Percentiles rank a stretch among this genome's conserved stretches.
Conservation (phyloP, 2,888 invertebrate species). For the Cantharis rufa region DNA sequence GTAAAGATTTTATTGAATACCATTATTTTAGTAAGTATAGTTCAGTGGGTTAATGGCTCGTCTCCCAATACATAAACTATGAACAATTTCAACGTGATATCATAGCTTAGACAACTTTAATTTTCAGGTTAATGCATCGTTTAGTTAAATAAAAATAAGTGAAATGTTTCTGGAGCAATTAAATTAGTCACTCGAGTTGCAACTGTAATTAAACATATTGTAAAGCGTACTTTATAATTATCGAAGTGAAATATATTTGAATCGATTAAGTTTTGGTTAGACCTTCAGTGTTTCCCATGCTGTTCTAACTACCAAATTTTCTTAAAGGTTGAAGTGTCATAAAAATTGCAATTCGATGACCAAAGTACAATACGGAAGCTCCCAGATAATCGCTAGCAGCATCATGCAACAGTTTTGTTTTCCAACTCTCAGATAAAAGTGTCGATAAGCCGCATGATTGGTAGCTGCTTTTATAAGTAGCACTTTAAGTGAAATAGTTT, state of each 20-base stretch:
- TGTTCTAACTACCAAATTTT: background rate
- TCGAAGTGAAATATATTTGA: background rate
- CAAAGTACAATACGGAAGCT: background rate
- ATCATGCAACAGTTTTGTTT: background rate
- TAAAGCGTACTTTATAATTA: background rate
- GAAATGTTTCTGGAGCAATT: background rate
- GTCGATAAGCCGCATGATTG: background rate
- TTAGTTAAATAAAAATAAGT: background rate
- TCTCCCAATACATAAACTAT: background rate
- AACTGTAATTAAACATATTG: background rate
- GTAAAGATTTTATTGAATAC: background rate
- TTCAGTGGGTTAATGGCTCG: slow-evolving; percentile 2
- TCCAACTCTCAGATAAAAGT: background rate
- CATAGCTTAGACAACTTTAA: background rate
- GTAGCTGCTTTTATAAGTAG: background rate
- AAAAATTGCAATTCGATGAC: background rate
- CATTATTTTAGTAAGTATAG: background rate
- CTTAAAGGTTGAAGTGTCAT: background rate
- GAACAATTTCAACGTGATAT: background rate
- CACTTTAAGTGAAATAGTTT: background rate
- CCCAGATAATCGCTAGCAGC: background rate
- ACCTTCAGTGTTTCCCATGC: background rate
- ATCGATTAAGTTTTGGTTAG: background rate
- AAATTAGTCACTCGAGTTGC: background rate
- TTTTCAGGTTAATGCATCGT: background rate